Evolutionary conservation across 1,140 invertebrate genomes (phyloP).

Genomic region (Diprion similis): DNA sequence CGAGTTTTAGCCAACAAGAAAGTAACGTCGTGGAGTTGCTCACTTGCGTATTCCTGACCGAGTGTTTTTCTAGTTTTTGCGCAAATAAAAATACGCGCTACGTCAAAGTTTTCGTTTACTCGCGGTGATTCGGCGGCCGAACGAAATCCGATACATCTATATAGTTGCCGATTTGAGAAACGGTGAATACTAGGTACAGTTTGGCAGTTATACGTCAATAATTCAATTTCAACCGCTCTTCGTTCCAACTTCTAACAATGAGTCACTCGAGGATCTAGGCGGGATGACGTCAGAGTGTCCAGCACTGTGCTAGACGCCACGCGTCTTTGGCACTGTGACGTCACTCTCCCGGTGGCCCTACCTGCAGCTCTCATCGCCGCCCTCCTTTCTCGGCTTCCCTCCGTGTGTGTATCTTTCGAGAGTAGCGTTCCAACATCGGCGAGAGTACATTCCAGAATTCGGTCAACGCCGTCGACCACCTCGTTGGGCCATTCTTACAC

Average conservation of each 20-base stretch:
- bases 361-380: not conserved
- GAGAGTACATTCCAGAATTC: not conserved
- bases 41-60: not conserved
- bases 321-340: constrained; percentile 4
- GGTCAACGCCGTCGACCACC: constrained; percentile 23
- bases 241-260: not conserved
- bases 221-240: too few species aligned
- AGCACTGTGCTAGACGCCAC: not conserved
- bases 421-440: not conserved
- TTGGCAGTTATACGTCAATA: too few species aligned
- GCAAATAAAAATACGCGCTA: too few species aligned
- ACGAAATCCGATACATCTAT: too few species aligned
- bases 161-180: too few species aligned
- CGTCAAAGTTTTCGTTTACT: too few species aligned
- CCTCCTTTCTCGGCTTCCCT: not conserved
- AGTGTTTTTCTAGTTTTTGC: too few species aligned
- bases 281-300: not conserved
- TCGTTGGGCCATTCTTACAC: constrained; percentile 13
- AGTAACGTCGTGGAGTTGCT: not conserved
- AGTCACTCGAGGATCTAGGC: not conserved
- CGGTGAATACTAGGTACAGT: too few species aligned
- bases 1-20: not conserved
- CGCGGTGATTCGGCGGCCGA: too few species aligned
- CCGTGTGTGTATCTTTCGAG: not conserved
- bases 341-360: not conserved